Evolutionary conservation across 2,113 vertebrate genomes (phyloP).

Genomic region (Chaetodon auriga): DNA sequence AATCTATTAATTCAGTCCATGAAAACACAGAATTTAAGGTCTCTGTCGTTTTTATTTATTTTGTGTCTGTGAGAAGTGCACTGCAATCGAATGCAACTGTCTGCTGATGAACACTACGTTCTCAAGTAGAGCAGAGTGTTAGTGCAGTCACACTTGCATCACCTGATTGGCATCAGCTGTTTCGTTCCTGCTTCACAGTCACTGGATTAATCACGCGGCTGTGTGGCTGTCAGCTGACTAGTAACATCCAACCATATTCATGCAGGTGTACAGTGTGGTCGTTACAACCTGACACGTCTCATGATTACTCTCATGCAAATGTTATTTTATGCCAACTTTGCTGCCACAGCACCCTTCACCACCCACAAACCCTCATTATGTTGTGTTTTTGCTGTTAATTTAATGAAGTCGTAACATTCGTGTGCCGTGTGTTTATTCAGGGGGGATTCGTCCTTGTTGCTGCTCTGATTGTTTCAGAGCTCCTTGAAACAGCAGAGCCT

Average conservation of each 20-base stretch:
- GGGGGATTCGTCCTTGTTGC: background rate
- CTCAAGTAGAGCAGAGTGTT: background rate
- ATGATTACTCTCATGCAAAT: background rate
- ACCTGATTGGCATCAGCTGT: background rate
- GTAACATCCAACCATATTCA: background rate
- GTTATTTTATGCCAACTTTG: background rate
- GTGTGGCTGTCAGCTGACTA: background rate
- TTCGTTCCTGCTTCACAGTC: background rate
- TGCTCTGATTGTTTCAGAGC: background rate
- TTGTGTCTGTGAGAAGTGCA: background rate
- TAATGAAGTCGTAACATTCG: background rate
- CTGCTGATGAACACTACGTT: background rate
- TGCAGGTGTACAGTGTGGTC: background rate
- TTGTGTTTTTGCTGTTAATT: background rate
- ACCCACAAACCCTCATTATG: background rate
- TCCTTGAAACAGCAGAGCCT: background rate
- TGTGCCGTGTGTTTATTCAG: background rate
- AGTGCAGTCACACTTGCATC: background rate
- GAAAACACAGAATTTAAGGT: background rate
- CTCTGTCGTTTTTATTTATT: background rate
- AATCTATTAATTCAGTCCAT: background rate
- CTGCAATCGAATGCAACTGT: constrained; percentile 5
- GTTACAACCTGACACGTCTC: background rate
- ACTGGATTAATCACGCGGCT: background rate
- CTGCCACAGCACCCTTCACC: background rate